Evolutionary conservation across 2,797 vertebrate species (phyloP), one percentile per base, ranked within the genome.

Genomic region (Botia almorhae): DNA sequence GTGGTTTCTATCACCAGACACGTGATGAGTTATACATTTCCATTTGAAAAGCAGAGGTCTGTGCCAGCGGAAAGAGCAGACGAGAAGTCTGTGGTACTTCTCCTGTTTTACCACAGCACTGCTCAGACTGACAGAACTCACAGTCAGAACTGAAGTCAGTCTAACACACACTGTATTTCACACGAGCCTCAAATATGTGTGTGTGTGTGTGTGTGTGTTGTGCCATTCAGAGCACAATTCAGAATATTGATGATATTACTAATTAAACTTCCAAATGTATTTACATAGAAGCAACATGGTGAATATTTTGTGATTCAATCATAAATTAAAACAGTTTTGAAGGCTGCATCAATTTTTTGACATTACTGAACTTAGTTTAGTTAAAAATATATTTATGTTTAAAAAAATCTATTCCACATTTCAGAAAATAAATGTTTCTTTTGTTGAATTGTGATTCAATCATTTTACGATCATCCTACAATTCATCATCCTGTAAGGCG

Each of bases 21-120:
- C 50, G 14, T 76, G 63, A 21, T n/a, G 16, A 56, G 63, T 26
- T 68, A 76, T 55, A 19, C 29, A 55, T 67, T 76, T 76, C 61
- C 74, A 19, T 76, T 53, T 64, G 65, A 75, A 75, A 75, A 75
- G 46, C 60, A 63, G 26, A n/a, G 43, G n/a, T 2, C 1, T 13
- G 12, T 56, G 63, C 50, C 50, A 61, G 21, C 23, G 3, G 48
- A 5, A 33, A 33, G 23, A 26, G 33, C 33, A 33, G 33, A 26
- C 4, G 64, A 63, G 13, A 7, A 63, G 33, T 58, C 3, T 43
- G 55, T 74, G 11, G 6, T 16, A 36, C 13, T 13, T 74, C 17
- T 56, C 56, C 33, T 16, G 14, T 46, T 53, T n/a, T 43, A 23
- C 58, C 33, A 65, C 13, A 33, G 33, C 3, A 33, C 33, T 33